Evolutionary conservation across 2,113 vertebrate species (phyloP), one percentile per base, ranked within the genome.

Genomic region (Cranoglanis bouderius): DNA sequence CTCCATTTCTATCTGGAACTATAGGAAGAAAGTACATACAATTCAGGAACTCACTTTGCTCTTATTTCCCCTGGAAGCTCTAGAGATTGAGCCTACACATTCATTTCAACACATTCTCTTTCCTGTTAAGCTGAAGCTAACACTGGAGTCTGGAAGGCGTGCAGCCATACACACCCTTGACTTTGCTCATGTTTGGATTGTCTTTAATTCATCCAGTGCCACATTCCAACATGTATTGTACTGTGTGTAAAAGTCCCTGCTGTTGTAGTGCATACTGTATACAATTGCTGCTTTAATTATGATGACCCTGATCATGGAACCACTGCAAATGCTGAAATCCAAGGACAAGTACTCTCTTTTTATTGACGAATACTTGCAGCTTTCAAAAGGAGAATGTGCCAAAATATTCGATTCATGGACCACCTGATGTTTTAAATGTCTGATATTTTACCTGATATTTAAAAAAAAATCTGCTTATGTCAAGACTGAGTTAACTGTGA

Each of bases 241-340:
- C 65, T 86, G 85, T 90, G 74, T 87, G 29, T 80, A 51, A 85
- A 75, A 83, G 78, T 61, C 29, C 87, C 89, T 91, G 87, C 82
- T 90, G 83, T 70, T 87, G 38, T 85, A n/a, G 29, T 84, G 43
- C 84, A 81, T 86, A 85, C 82, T 90, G 86, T 88, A 86, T 82
- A 77, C 26, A 61, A 85, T 87, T 90, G 89, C 90, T 90, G 90
- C 88, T 91, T 89, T 82, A 87, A 72, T 38, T 61, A n/a, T 14
- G 49, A 87, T 35, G 40, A 46, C 40, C 85, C 55, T 82, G 65
- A 74, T 35, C 32, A 83, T 83, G 84, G 81, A 75, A 53, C 80
- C 51, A n/a, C 14, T 77, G 70, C 55, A 26, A 51, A 89, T 53
- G 81, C 88, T 59, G n/a, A 83, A 80, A 70, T 80, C 53, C 74